Evolutionary conservation across 2,888 invertebrate genomes (phyloP).

Genomic region (Schrankia costaestrigalis): DNA sequence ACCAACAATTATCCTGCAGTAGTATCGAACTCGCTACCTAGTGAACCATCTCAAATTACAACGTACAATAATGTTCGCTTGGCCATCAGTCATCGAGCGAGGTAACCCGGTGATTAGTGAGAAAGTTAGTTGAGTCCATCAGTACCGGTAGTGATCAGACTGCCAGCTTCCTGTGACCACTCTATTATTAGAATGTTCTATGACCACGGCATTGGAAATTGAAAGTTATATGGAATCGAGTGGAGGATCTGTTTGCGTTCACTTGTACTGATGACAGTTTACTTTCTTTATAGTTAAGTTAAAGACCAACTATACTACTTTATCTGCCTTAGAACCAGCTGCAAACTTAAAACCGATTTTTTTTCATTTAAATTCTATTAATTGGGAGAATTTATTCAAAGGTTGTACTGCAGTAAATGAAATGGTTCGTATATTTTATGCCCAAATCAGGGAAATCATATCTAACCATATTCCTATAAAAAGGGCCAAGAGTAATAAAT

Average conservation of each 20-base stretch:
- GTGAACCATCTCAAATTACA: no score
- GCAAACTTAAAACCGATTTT: no score
- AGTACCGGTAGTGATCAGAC: constrained; percentile 21
- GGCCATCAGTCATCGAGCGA: constrained; percentile 20
- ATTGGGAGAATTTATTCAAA: no score
- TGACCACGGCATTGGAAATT: constrained; percentile 16
- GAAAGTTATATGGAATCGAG: constrained; percentile 12
- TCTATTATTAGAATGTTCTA: constrained; percentile 28
- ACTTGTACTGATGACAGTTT: not conserved
- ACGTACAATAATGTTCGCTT: constrained; percentile 7
- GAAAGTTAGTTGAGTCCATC: constrained; percentile 30
- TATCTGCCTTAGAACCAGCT: no score
- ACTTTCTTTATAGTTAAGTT: not conserved
- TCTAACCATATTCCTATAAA: no score
- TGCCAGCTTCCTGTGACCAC: constrained; percentile 21
- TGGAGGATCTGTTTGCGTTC: not conserved
- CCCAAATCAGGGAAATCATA: no score
- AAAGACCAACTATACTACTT: not conserved
- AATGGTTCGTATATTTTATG: no score
- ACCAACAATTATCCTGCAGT: no score
- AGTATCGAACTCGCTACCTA: no score
- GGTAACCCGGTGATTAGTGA: constrained; percentile 23
- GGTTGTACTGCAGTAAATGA: no score
- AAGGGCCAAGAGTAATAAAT: no score
- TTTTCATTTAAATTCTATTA: no score